A percentile compares a stretch with the other conserved stretches of the same genome.
These are phyloP conservation scores for Drosophila flavopinicola DNA, from an alignment of 2,888 invertebrate genomes.

Conservation along the genomic window DNA sequence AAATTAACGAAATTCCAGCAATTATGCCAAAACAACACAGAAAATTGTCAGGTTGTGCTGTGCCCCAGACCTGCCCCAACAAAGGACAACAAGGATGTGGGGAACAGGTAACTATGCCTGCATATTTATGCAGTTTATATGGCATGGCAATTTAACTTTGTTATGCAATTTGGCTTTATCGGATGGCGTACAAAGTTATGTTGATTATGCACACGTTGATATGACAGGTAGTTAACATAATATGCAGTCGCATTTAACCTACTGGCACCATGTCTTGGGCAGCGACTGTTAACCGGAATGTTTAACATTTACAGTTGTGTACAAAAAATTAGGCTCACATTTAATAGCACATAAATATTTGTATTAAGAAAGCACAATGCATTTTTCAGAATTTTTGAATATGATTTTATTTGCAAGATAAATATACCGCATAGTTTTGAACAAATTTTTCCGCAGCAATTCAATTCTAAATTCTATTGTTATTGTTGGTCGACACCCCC, in stretches of 20 bases:
- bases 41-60: slow-evolving; percentile 26
- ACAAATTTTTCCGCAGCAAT: too few relatives aligned
- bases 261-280: slow-evolving; percentile 11
- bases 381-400: too few relatives aligned
- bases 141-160: slow-evolving; percentile 61
- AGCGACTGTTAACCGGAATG: slow-evolving; percentile 12
- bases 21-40: slow-evolving; percentile 62
- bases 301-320: background rate
- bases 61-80: slow-evolving; percentile 65
- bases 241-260: slow-evolving; percentile 24
- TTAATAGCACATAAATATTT: too few relatives aligned
- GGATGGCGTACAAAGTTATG: slow-evolving; percentile 30
- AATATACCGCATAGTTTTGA: background rate
- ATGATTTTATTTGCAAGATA: too few relatives aligned
- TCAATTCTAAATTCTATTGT: too few relatives aligned
- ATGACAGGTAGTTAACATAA: slow-evolving; percentile 20
- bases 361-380: too few relatives aligned
- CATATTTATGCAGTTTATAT: slow-evolving; percentile 32
- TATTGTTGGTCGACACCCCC: slow-evolving; percentile 9
- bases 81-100: slow-evolving; percentile 53
- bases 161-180: slow-evolving; percentile 49
- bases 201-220: slow-evolving; percentile 21
- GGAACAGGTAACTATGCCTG: slow-evolving; percentile 10
- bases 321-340: too few relatives aligned
- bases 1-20: slow-evolving; percentile 76